A percentile compares a stretch with the other conserved stretches of the same genome.
Conservation (phyloP, 2,888 invertebrate genomes). For the Julus scandinavius region DNA sequence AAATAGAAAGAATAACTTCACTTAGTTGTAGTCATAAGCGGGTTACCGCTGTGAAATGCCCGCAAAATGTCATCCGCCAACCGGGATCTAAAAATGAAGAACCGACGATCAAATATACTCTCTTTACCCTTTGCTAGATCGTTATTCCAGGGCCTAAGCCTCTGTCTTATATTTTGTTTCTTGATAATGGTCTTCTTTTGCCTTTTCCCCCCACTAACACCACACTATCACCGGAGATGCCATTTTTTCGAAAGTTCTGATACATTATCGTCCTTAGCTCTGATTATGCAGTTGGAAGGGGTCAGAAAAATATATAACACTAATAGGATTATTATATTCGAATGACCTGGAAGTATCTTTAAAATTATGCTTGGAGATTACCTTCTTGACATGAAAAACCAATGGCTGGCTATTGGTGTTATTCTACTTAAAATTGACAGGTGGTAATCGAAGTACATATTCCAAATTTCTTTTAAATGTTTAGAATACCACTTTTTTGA, state of each 20-base stretch:
- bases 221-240: background rate
- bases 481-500: no score
- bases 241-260: background rate
- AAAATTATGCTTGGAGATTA: background rate
- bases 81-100: conserved; percentile 42
- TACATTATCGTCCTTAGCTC: background rate
- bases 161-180: background rate
- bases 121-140: conserved; percentile 22
- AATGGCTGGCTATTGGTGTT: background rate
- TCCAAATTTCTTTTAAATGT: no score
- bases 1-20: conserved; percentile 49
- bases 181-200: background rate
- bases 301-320: background rate
- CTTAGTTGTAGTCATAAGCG: conserved; percentile 38
- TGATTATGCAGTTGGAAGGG: background rate
- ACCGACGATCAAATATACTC: conserved; percentile 15
- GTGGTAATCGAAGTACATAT: no score
- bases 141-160: conserved; percentile 14
- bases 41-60: conserved; percentile 42
- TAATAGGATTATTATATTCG: background rate
- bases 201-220: background rate
- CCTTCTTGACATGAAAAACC: background rate
- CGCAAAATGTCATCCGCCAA: conserved; percentile 35
- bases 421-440: no score
- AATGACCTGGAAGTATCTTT: background rate